Evolutionary conservation across 1,140 invertebrate species (phyloP).

Genomic region (Stegodyphus dumicola): DNA sequence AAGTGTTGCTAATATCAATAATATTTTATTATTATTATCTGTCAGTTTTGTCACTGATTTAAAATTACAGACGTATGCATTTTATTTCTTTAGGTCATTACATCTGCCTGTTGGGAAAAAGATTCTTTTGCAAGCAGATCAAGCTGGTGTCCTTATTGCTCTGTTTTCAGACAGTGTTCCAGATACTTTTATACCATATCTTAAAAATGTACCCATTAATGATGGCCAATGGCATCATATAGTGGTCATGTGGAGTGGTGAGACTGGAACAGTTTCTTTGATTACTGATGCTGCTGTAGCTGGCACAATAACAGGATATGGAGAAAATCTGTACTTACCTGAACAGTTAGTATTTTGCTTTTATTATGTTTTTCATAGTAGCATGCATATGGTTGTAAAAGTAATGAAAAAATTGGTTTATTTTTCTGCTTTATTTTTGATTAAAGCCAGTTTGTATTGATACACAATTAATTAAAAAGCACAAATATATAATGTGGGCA

Average conservation of each 20-base stretch:
- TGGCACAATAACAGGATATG: conserved; percentile 87
- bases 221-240: conserved; percentile 98
- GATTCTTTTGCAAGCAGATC: conserved; percentile 87
- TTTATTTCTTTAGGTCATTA: conserved; percentile 72
- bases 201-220: conserved; percentile 89
- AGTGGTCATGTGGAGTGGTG: conserved; percentile 92
- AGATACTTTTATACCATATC: conserved; percentile 91
- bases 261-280: conserved; percentile 80
- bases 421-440: no score
- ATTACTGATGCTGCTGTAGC: conserved; percentile 94
- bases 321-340: conserved; percentile 79
- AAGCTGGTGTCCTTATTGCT: conserved; percentile 88
- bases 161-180: conserved; percentile 85
- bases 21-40: no score
- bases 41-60: no score
- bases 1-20: no score
- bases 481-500: background rate
- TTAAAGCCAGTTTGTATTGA: no score
- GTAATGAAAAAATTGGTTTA: no score
- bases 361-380: background rate
- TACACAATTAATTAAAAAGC: background rate
- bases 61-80: background rate
- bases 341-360: conserved; percentile 76
- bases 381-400: background rate
- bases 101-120: conserved; percentile 83